Conservation (phyloP, 2,888 invertebrate genomes). For the Lapara coniferarum region DNA sequence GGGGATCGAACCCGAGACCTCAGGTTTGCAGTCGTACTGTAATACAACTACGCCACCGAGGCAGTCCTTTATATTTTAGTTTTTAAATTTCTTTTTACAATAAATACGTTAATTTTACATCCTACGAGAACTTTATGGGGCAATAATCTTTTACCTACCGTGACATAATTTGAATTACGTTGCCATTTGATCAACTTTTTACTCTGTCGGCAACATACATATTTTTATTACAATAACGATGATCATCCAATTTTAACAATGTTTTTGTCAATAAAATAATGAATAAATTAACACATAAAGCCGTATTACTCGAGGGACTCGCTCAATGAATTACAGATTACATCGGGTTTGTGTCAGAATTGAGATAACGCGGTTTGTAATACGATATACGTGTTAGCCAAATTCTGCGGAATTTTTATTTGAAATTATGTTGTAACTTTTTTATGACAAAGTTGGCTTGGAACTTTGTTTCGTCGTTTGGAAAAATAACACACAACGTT, state of each 20-base stretch:
- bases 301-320: background rate
- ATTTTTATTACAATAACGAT: background rate
- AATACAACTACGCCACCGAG: no score
- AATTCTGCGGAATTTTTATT: background rate
- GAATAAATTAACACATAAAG: conserved; percentile 16
- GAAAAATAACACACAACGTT: no score
- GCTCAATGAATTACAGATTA: background rate
- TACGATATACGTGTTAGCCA: background rate
- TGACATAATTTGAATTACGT: no score
- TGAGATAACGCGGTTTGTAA: background rate
- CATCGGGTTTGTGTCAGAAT: background rate
- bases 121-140: no score
- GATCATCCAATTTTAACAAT: background rate
- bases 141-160: no score
- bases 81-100: no score
- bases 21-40: no score
- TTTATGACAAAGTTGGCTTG: background rate
- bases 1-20: no score
- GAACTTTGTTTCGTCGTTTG: background rate
- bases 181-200: no score
- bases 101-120: no score
- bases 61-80: no score
- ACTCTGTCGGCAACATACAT: no score
- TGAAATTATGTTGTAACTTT: background rate
- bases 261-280: conserved; percentile 2